These are phyloP conservation scores for Gymnothorax javanicus DNA, from an alignment of 2,797 vertebrate species.

Conservation along the genomic window DNA sequence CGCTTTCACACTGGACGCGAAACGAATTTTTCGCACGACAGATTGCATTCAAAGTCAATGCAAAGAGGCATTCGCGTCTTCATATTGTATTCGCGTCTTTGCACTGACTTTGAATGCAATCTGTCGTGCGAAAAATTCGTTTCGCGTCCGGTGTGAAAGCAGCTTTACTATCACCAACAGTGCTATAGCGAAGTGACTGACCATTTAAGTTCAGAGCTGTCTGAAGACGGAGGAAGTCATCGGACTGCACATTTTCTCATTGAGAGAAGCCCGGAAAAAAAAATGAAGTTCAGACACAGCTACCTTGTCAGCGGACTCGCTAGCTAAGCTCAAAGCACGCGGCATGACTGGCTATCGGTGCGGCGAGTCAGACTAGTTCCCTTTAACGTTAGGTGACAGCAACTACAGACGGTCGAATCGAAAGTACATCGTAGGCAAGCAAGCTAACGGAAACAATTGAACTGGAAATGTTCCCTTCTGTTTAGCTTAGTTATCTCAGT, in stretches of 20 bases:
- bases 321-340: neutral
- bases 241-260: neutral
- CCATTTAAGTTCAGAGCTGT: constrained; percentile 6
- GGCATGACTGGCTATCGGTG: neutral
- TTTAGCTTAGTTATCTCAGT: neutral
- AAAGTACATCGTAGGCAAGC: neutral
- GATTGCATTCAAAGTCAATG: too few species aligned
- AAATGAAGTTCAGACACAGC: neutral
- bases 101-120: too few species aligned
- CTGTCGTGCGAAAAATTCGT: too few species aligned
- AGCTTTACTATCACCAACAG: too few species aligned
- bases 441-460: neutral
- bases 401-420: neutral
- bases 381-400: neutral
- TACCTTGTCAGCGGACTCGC: neutral
- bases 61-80: too few species aligned
- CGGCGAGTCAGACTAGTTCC: neutral
- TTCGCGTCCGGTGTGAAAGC: too few species aligned
- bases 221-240: neutral
- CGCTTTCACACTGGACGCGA: too few species aligned
- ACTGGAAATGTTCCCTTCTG: neutral
- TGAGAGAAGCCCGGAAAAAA: neutral
- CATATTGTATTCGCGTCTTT: too few species aligned
- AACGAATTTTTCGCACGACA: too few species aligned
- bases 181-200: neutral